Evolutionary conservation across 2,888 invertebrate genomes (phyloP).

Genomic region (Pteria penguin): DNA sequence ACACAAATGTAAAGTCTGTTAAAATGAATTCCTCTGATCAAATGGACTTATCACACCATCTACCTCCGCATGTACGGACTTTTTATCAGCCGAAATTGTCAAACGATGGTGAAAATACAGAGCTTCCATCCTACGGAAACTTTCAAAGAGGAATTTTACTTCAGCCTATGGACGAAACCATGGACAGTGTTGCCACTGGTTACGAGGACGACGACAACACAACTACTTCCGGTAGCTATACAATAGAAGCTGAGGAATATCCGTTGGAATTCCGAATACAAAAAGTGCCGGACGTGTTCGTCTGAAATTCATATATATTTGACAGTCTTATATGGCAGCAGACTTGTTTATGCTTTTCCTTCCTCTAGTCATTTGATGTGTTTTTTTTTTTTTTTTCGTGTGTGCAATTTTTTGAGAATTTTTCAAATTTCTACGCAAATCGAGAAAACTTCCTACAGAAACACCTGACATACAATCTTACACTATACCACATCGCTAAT

Average conservation of each 20-base stretch:
- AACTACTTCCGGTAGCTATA: constrained; percentile 73
- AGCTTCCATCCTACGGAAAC: constrained; percentile 32
- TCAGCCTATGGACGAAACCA: constrained; percentile 51
- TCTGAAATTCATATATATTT: too few species aligned
- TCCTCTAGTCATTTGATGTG: too few species aligned
- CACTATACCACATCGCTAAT: too few species aligned
- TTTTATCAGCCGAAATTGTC: constrained; percentile 22
- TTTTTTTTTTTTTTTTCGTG: too few species aligned
- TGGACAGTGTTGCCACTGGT: constrained; percentile 66
- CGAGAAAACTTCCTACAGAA: too few species aligned
- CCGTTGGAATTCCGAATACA: constrained; percentile 34
- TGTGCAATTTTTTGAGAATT: too few species aligned
- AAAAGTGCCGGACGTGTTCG: constrained; percentile 43
- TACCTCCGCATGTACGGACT: constrained; percentile 23
- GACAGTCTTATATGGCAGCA: too few species aligned
- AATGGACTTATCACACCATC: constrained; percentile 13
- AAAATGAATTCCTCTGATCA: background rate
- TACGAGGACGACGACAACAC: constrained; percentile 72
- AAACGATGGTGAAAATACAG: constrained; percentile 2
- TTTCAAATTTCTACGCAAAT: too few species aligned
- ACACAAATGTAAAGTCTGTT: constrained; percentile 1
- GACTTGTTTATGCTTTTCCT: too few species aligned
- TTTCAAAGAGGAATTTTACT: constrained; percentile 33
- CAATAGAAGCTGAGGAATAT: constrained; percentile 58
- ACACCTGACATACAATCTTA: too few species aligned